Base-by-base conservation (phyloP, 2,888 invertebrate genomes). In the Dicycla oo region DNA sequence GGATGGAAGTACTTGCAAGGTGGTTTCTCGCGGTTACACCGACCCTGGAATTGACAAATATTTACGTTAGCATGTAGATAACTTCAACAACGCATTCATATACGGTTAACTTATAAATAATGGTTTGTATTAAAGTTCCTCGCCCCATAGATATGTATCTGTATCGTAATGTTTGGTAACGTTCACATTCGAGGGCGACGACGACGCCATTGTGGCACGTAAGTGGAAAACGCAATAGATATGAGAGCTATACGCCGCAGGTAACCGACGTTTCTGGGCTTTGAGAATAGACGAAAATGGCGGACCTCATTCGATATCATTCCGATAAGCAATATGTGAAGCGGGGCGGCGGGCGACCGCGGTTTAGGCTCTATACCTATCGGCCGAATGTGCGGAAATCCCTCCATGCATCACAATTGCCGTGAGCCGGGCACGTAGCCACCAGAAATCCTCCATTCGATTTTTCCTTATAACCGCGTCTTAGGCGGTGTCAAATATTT, bases 1-100 rank as follows among this genome's bases (percentile, higher is more conserved):
- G 99, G 99, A 97, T 99, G 99, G 97, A 99, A 99, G 97, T 99
- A 99, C 97, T 99, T 99, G 98, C 99, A 99, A 91, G 99, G 99
- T 86, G 99, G 99, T 95, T 99, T 99, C 96, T 99, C 99, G 92
- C 99, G 98, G 96, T 99, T 99, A 97, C 99, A 99, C 96, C 99
- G 99, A 94, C 99, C 99, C 99, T 99, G 97, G 78, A 96, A 95
- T 83, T 67, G 58, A 80, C n/a, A 81, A 82, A 74, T 72, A 61
- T 69, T 45, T 15, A 63, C 54, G 10, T 76, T 60, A 84, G 26
- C 40, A 58, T 53, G 23, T 20, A 38, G 54, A 66, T 34, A 62
- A 51, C 23, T 64, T 23, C 20, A 64, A 15, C 18, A 68, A 53
- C 63, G 51, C 15, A 60, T 43, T 15, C 2, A 23, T 51, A 67